Conservation (phyloP, 2,888 invertebrate genomes). For the Ceramica pisi region DNA sequence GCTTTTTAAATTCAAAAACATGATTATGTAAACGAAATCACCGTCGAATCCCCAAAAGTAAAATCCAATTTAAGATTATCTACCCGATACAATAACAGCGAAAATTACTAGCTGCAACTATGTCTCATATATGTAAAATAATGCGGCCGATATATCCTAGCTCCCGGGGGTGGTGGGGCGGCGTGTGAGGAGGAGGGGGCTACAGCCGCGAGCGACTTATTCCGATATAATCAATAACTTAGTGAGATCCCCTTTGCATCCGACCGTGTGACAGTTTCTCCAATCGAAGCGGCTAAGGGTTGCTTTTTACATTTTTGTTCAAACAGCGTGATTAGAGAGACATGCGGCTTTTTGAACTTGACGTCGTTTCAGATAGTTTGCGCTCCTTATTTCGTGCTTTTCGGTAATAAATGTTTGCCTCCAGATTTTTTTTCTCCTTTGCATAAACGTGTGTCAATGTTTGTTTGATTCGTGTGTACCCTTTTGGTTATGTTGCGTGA, state of each 20-base stretch:
- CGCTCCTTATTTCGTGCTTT: constrained; percentile 77
- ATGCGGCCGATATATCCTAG: constrained; percentile 89
- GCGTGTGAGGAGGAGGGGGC: constrained; percentile 60
- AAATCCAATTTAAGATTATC: constrained; percentile 61
- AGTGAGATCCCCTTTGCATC: constrained; percentile 91
- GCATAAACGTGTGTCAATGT: constrained; percentile 77
- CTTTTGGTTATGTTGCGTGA: constrained; percentile 57
- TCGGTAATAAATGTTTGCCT: constrained; percentile 81
- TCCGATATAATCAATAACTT: constrained; percentile 91
- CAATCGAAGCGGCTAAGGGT: constrained; percentile 85
- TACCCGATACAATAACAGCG: constrained; percentile 71
- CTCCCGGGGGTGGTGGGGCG: constrained; percentile 79
- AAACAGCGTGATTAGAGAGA: constrained; percentile 90
- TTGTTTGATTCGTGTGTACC: constrained; percentile 61
- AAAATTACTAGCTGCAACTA: constrained; percentile 87
- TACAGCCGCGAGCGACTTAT: constrained; percentile 87
- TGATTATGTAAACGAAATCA: constrained; percentile 38
- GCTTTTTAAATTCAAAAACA: constrained; percentile 17
- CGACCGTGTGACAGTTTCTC: constrained; percentile 89
- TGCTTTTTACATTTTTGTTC: constrained; percentile 86
- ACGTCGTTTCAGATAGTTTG: constrained; percentile 81
- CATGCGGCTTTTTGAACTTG: constrained; percentile 84
- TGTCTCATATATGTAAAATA: constrained; percentile 91
- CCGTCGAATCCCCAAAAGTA: constrained; percentile 46
- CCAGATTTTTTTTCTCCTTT: constrained; percentile 76